Conservation (phyloP, 2,888 invertebrate genomes). For the Pollenia labialis region DNA sequence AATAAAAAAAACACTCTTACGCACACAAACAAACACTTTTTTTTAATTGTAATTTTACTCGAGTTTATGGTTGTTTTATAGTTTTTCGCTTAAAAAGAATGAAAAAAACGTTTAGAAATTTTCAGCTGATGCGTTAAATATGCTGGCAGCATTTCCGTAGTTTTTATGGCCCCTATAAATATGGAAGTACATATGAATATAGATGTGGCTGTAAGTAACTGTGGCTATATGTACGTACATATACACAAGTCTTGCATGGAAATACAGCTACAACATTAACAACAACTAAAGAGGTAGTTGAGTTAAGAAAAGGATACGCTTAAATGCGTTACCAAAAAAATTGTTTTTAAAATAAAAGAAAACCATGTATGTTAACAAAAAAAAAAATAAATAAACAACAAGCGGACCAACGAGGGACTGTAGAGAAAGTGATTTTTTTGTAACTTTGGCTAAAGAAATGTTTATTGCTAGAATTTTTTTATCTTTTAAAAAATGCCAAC, state of each 20-base stretch:
- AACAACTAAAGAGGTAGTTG: slow-evolving; percentile 32
- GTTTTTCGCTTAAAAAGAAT: slow-evolving; percentile 10
- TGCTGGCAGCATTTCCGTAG: slow-evolving; percentile 72
- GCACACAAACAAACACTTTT: slow-evolving; percentile 19
- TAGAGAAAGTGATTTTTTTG: background rate
- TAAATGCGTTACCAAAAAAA: slow-evolving; percentile 66
- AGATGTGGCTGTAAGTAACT: slow-evolving; percentile 9
- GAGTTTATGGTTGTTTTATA: slow-evolving; percentile 49
- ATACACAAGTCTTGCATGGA: background rate
- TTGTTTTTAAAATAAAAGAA: background rate
- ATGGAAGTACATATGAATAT: background rate
- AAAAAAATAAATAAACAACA: slow-evolving; percentile 2
- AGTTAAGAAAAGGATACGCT: slow-evolving; percentile 69
- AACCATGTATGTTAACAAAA: slow-evolving; percentile 13
- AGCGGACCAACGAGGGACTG: background rate
- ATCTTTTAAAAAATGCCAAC: too few relatives aligned
- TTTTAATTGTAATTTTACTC: slow-evolving; percentile 47
- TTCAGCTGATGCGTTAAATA: slow-evolving; percentile 72
- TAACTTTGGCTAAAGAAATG: background rate
- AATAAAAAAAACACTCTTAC: slow-evolving; percentile 8
- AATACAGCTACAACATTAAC: slow-evolving; percentile 31
- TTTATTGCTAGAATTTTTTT: too few relatives aligned
- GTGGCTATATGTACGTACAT: background rate
- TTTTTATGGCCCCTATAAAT: slow-evolving; percentile 65
- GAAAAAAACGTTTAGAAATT: slow-evolving; percentile 54